Conservation (phyloP, 2,888 invertebrate genomes). For the Camptogramma bilineatum region DNA sequence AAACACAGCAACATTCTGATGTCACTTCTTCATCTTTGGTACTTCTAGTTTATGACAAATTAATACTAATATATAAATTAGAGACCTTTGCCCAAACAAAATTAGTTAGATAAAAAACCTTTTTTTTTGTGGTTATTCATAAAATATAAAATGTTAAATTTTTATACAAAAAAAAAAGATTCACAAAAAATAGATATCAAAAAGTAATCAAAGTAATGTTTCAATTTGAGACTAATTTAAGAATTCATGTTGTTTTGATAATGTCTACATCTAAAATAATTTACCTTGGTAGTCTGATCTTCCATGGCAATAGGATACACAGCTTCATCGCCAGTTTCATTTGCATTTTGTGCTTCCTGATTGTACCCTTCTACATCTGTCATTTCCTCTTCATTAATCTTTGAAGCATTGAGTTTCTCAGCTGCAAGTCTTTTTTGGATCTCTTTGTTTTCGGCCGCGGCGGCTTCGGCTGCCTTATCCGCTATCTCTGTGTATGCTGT, state of each 20-base stretch:
- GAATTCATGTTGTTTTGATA: background rate
- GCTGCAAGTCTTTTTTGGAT: constrained; percentile 69
- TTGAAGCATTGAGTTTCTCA: constrained; percentile 69
- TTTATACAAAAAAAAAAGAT: background rate
- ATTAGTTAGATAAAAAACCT: too few relatives aligned
- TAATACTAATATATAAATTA: too few relatives aligned
- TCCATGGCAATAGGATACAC: constrained; percentile 76
- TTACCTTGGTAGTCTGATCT: constrained; percentile 74
- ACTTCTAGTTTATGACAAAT: too few relatives aligned
- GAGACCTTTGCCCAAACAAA: too few relatives aligned
- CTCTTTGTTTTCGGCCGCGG: constrained; percentile 72
- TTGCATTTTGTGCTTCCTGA: constrained; percentile 61
- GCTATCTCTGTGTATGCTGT: constrained; percentile 94
- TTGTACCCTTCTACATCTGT: constrained; percentile 65
- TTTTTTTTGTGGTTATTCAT: too few relatives aligned
- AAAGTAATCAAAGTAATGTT: too few relatives aligned
- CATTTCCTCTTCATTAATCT: constrained; percentile 67
- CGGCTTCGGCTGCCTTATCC: constrained; percentile 88
- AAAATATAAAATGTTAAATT: too few relatives aligned
- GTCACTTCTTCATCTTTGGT: too few relatives aligned
- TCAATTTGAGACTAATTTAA: too few relatives aligned
- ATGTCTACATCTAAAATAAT: too few relatives aligned
- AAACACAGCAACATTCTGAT: too few relatives aligned
- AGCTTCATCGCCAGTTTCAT: constrained; percentile 65
- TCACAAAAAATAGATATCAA: too few relatives aligned